Percentiles rank a stretch among this genome's conserved stretches.
Conservation (phyloP, 2,797 vertebrate species). For the Catostomus latipinnis region DNA sequence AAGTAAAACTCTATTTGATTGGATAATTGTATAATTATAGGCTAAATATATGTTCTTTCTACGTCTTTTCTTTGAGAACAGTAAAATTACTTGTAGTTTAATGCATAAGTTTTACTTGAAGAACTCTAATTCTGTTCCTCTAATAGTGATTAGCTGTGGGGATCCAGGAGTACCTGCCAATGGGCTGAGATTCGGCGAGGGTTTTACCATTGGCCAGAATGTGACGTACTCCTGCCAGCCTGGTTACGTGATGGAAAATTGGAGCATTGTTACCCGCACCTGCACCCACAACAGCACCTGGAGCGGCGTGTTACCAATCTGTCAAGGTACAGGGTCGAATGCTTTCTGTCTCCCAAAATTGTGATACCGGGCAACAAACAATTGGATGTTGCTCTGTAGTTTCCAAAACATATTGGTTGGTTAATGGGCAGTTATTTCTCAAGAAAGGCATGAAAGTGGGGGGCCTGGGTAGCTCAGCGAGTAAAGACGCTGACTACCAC, state of each 20-base stretch:
- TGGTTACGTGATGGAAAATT: slow-evolving; percentile 86
- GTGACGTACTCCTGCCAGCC: slow-evolving; percentile 91
- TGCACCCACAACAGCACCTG: slow-evolving; percentile 94
- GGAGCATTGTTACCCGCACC: slow-evolving; percentile 75
- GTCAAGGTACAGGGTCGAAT: slow-evolving; percentile 82
- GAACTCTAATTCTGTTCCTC: too few relatives aligned
- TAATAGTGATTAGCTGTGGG: slow-evolving; percentile 91
- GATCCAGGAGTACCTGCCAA: slow-evolving; percentile 93
- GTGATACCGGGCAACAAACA: slow-evolving; percentile 50
- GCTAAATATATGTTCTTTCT: too few relatives aligned
- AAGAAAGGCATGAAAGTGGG: slow-evolving; percentile 49
- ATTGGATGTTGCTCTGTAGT: slow-evolving; percentile 59
- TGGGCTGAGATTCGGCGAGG: slow-evolving; percentile 89
- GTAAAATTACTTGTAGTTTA: too few relatives aligned
- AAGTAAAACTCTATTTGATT: too few relatives aligned
- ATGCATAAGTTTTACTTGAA: too few relatives aligned
- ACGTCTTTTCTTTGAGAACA: too few relatives aligned
- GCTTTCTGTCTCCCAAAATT: too few relatives aligned
- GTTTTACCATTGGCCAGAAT: slow-evolving; percentile 90
- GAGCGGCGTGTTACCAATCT: slow-evolving; percentile 87
- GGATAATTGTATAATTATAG: too few relatives aligned
- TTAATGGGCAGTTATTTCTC: slow-evolving; percentile 72
- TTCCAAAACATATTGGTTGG: slow-evolving; percentile 52
- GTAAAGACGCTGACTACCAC: too few relatives aligned
- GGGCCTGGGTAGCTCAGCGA: too few relatives aligned